Conservation (phyloP, 1,140 invertebrate species). For the Drosophila mayri region DNA sequence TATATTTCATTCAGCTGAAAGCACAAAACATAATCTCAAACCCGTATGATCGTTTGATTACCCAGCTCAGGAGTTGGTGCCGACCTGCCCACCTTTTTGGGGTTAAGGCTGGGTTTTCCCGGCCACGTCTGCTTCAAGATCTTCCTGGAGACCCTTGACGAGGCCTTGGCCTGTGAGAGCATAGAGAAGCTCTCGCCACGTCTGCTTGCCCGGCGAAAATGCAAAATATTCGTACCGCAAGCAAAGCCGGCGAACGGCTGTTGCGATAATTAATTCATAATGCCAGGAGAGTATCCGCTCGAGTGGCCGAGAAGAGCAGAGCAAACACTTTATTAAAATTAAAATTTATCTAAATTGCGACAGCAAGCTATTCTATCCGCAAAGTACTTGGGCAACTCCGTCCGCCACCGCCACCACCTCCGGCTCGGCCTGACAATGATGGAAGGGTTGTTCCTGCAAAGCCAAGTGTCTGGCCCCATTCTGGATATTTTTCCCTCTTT, state of each 20-base stretch:
- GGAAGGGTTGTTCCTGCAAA: conserved; percentile 40
- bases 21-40: conserved; percentile 3
- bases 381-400: conserved; percentile 69
- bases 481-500: conserved; percentile 4
- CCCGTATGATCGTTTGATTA: conserved; percentile 44
- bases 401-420: background rate
- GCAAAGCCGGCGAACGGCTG: conserved; percentile 25
- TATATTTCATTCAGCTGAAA: conserved; percentile 19
- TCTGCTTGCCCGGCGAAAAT: conserved; percentile 9
- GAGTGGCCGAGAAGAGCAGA: conserved; percentile 65
- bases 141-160: conserved; percentile 27
- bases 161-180: conserved; percentile 25
- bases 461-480: conserved; percentile 27
- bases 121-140: conserved; percentile 41
- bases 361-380: conserved; percentile 74
- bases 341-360: conserved; percentile 80
- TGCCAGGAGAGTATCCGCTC: conserved; percentile 52
- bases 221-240: conserved; percentile 11
- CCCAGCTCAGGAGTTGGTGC: conserved; percentile 14
- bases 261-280: conserved; percentile 77
- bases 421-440: conserved; percentile 36
- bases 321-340: conserved; percentile 83
- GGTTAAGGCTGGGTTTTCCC: conserved; percentile 32
- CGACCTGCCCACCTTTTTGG: conserved; percentile 14
- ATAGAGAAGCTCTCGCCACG: conserved; percentile 9